A percentile compares a stretch with the other conserved stretches of the same genome.
Conservation (phyloP, 2,888 invertebrate species). For the Lochmaea capreae region DNA sequence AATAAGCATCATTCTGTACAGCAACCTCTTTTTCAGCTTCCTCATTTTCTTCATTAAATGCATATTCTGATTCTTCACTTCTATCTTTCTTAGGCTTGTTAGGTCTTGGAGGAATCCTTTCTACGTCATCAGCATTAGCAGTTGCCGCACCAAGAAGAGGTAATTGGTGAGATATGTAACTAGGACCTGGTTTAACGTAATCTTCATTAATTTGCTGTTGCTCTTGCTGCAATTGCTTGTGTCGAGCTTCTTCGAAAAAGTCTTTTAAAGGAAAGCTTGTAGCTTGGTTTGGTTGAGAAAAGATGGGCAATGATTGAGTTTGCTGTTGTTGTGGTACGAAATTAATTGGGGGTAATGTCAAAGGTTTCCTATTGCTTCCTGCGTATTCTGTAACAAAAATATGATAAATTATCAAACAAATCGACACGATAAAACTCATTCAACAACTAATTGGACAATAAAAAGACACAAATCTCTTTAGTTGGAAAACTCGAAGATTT, state of each 20-base stretch:
- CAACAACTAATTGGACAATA: background rate
- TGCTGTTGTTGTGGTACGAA: slow-evolving; percentile 47
- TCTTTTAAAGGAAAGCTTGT: slow-evolving; percentile 52
- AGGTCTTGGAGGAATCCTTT: slow-evolving; percentile 49
- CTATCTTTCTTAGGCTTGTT: slow-evolving; percentile 36
- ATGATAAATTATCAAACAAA: background rate
- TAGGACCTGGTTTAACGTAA: slow-evolving; percentile 56
- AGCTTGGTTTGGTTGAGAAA: slow-evolving; percentile 26
- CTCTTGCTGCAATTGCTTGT: slow-evolving; percentile 46
- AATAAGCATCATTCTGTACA: slow-evolving; percentile 43
- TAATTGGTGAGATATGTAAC: slow-evolving; percentile 58
- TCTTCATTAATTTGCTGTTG: slow-evolving; percentile 45
- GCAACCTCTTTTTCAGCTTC: slow-evolving; percentile 43
- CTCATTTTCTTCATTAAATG: slow-evolving; percentile 22
- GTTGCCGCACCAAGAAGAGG: slow-evolving; percentile 49
- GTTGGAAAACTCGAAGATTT: too few species aligned
- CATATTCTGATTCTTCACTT: slow-evolving; percentile 39
- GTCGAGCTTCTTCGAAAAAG: slow-evolving; percentile 61
- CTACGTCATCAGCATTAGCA: slow-evolving; percentile 48
- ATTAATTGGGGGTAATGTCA: slow-evolving; percentile 48
- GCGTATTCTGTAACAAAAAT: slow-evolving; percentile 41
- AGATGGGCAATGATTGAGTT: slow-evolving; percentile 23
- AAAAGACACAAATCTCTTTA: background rate
- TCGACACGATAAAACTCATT: too few species aligned
- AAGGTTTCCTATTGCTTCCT: slow-evolving; percentile 47